Percentiles rank a stretch among this genome's conserved stretches.
Evolutionary conservation across 1,140 invertebrate genomes (phyloP).

Genomic region (Drosophila pseudoobscura): DNA sequence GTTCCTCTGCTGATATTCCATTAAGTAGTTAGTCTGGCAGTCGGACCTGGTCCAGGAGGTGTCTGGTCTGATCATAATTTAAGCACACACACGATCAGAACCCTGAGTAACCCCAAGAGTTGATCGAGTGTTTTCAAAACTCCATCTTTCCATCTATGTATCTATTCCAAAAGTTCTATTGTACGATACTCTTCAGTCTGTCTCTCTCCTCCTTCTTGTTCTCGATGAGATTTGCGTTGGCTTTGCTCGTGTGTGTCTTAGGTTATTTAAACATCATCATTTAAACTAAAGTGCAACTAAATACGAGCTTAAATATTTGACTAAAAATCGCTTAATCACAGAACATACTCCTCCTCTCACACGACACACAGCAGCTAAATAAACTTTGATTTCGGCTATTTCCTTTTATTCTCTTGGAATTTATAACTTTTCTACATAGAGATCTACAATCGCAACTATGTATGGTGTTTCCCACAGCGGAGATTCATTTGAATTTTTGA

Average conservation of each 20-base stretch:
- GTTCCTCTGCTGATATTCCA: not conserved
- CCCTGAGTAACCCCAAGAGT: constrained; percentile 39
- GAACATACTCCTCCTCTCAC: constrained; percentile 41
- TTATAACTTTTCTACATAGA: constrained; percentile 57
- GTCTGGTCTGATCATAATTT: constrained; percentile 64
- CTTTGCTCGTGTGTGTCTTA: constrained; percentile 82
- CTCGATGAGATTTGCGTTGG: constrained; percentile 42
- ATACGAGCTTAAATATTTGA: constrained; percentile 51
- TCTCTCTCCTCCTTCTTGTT: not conserved
- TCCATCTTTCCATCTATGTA: not conserved
- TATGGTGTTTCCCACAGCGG: constrained; percentile 35
- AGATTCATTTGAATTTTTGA: constrained; percentile 47
- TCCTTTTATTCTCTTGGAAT: constrained; percentile 62
- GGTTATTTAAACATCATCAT: constrained; percentile 83
- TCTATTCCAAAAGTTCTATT: constrained; percentile 17
- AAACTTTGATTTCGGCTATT: constrained; percentile 61
- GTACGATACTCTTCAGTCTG: constrained; percentile 34
- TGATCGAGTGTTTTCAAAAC: constrained; percentile 31
- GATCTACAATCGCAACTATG: constrained; percentile 26
- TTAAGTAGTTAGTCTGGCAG: constrained; percentile 25
- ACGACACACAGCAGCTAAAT: constrained; percentile 47
- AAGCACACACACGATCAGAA: constrained; percentile 57
- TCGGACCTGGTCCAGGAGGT: constrained; percentile 31
- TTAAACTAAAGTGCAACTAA: constrained; percentile 60
- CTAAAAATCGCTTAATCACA: constrained; percentile 63